These are phyloP conservation scores for Mungos mungo DNA, from an alignment of 2,113 vertebrate genomes.

Conservation along the genomic window DNA sequence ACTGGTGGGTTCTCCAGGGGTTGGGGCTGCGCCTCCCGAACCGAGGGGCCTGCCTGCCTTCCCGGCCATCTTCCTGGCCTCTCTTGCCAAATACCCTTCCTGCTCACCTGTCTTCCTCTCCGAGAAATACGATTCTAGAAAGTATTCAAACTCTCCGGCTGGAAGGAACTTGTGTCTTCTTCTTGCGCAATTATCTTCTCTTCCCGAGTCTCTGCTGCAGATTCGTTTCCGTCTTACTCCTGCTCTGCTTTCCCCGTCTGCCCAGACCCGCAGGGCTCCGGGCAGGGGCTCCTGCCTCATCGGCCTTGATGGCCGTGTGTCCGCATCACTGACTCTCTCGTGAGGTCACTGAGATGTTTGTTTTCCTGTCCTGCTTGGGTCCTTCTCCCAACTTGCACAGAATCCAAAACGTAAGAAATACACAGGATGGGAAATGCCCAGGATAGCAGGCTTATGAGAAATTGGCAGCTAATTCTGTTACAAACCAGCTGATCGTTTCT, in stretches of 20 bases:
- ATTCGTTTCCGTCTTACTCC: neutral
- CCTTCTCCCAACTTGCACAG: neutral
- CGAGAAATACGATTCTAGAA: neutral
- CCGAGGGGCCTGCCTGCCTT: neutral
- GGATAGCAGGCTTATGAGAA: neutral
- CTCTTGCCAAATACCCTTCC: neutral
- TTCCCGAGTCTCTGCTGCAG: neutral
- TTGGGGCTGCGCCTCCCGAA: no score
- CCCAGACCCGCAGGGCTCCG: neutral
- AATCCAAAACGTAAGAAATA: neutral
- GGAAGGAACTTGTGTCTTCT: neutral
- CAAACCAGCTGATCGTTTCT: neutral
- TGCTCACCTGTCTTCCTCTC: neutral
- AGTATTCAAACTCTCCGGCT: neutral
- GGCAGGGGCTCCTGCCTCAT: neutral
- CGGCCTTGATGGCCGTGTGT: neutral
- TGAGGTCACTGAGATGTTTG: neutral
- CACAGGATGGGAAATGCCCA: neutral
- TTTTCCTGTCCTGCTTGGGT: neutral
- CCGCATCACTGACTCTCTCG: neutral
- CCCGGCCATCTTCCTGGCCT: no score
- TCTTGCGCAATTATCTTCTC: neutral
- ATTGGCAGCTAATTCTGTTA: neutral
- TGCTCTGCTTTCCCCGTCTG: neutral
- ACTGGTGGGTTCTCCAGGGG: fast-evolving